Evolutionary conservation across 2,113 vertebrate genomes (phyloP), one percentile per base, ranked within the genome.

Genomic region (Rhea pennata): DNA sequence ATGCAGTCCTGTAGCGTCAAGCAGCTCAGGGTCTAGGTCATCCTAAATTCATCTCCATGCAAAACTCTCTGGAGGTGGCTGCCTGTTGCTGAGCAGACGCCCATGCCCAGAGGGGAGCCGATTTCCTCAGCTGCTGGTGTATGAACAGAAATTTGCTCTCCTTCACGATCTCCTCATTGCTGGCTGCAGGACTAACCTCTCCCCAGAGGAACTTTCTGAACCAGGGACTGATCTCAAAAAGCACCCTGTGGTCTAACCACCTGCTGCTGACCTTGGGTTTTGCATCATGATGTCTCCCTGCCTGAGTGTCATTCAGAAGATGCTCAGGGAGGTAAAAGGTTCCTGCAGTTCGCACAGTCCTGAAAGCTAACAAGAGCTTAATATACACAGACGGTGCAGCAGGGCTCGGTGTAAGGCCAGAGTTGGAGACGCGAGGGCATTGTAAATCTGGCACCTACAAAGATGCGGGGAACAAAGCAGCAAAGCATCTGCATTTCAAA

Each of bases 401-500:
- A 21, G 72, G 81, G 6, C 15, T 69, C 0, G 24, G 17, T 42
- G 84, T 56, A 15, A 48, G 92, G 80, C 79, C 73, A 29, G 65
- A 2, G 89, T 92, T 75, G 77, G 56, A 77, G 93, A 15, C 4
- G 16, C 36, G 7, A 89, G 79, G 78, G 88, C 31, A 15, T 31
- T 91, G 94, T 76, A 89, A 97, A 97, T 73, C 75, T 29, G 2
- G 29, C 12, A 13, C 93, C 92, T 92, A 92, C 89, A 93, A 53
- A 97, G 95, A 14, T 23, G 87, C 13, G 10, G 74, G 87, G 91
- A 90, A 69, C 90, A 87, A 85, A 95, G 72, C 65, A 0, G 83
- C 87, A 79, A 88, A 96, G 71, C 70, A 97, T 94, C 92, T 86
- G 66, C 51, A 85, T 85, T 96, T 97, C 87, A 86, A 88, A 84